These are phyloP conservation scores for Microtus richardsoni DNA, from an alignment of 2,113 vertebrate genomes.

Conservation along the genomic window DNA sequence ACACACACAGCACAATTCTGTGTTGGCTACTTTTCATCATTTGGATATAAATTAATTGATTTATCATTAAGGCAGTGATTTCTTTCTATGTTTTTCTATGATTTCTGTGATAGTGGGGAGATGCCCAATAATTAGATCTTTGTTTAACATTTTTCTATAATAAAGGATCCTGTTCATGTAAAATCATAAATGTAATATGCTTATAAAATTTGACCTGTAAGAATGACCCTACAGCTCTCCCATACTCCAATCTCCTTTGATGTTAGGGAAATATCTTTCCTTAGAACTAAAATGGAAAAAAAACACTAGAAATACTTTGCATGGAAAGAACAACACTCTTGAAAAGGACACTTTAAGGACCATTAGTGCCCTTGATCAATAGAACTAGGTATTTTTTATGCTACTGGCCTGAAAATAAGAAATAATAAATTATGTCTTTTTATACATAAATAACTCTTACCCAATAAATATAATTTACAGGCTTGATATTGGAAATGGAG, in stretches of 20 bases:
- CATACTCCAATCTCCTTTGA: not conserved
- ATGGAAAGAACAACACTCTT: not conserved
- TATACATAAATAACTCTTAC: not conserved
- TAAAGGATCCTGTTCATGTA: slow-evolving; percentile 51
- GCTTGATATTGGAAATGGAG: not conserved
- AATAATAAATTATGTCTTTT: not conserved
- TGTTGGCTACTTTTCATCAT: slow-evolving; percentile 43
- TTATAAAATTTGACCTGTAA: not conserved
- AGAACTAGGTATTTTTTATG: not conserved
- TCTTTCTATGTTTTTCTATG: slow-evolving; percentile 13
- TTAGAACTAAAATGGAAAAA: slow-evolving; percentile 21
- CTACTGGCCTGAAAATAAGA: not conserved
- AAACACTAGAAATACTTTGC: not conserved
- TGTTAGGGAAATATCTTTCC: not conserved
- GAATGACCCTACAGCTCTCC: not conserved
- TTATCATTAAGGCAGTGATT: not conserved
- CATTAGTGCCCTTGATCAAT: slow-evolving; percentile 1
- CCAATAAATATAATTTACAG: not conserved
- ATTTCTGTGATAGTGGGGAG: not conserved
- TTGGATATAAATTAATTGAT: not conserved
- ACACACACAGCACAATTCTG: slow-evolving; percentile 20
- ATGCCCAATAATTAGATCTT: slow-evolving; percentile 19
- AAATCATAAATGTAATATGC: slow-evolving; percentile 20
- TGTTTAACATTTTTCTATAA: not conserved
- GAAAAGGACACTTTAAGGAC: not conserved